Percentiles rank a stretch among this genome's conserved stretches.
These are phyloP conservation scores for Brachyptera putata DNA, from an alignment of 2,888 invertebrate species.

Conservation along the genomic window DNA sequence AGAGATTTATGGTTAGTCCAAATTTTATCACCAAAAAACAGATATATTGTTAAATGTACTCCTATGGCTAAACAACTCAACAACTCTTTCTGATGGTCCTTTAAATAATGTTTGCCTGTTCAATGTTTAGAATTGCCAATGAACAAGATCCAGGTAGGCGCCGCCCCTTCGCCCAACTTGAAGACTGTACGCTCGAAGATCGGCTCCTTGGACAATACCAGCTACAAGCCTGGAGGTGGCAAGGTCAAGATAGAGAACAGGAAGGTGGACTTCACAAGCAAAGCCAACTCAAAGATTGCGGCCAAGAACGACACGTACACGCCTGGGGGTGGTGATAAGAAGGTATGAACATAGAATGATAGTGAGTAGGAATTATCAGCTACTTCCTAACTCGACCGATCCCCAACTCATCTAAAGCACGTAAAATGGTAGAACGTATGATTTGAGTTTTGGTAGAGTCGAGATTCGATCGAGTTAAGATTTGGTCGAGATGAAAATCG, in stretches of 20 bases:
- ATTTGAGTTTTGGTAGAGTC: too few species aligned
- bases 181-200: conserved; percentile 91
- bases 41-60: too few species aligned
- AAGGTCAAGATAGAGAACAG: conserved; percentile 83
- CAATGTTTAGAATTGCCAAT: conserved; percentile 82
- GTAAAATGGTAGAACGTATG: too few species aligned
- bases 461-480: too few species aligned
- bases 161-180: conserved; percentile 86
- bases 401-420: too few species aligned
- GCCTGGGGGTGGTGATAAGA: conserved; percentile 86
- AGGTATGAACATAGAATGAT: conserved; percentile 66
- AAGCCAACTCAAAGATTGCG: conserved; percentile 80
- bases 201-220: conserved; percentile 84
- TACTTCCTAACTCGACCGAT: too few species aligned
- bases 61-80: too few species aligned
- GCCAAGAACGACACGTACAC: conserved; percentile 86
- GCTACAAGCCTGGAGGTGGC: conserved; percentile 85
- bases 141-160: conserved; percentile 90
- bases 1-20: too few species aligned
- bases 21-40: too few species aligned
- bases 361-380: neutral
- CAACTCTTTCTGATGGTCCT: too few species aligned
- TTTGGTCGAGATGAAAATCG: too few species aligned
- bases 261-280: conserved; percentile 79
- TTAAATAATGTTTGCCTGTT: too few species aligned